phyloP scores from a whole-genome alignment of 2,113 vertebrate species.

The Dolichotis patagonum region DNA sequence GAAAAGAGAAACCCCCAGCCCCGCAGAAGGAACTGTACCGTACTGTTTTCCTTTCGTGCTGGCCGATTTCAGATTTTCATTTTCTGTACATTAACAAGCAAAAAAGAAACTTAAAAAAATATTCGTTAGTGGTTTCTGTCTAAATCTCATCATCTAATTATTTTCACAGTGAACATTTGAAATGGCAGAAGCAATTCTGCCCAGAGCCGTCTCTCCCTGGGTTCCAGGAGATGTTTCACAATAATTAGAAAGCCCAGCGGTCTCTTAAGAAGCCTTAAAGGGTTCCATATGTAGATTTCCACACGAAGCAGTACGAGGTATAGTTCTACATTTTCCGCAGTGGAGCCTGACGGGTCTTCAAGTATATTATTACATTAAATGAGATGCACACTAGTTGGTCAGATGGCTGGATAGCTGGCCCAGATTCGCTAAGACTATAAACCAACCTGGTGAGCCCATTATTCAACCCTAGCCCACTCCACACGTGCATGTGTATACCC shows the following conservation, averaged over 20 bases:
- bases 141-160: constrained; percentile 92
- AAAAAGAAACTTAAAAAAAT: constrained; percentile 85
- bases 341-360: constrained; percentile 86
- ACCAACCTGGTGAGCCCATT: constrained; percentile 24
- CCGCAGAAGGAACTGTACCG: constrained; percentile 81
- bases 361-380: constrained; percentile 88
- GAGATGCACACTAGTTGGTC: constrained; percentile 86
- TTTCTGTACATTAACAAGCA: constrained; percentile 83
- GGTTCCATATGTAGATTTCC: constrained; percentile 89
- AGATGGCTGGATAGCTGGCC: constrained; percentile 73
- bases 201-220: constrained; percentile 79
- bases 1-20: constrained; percentile 60
- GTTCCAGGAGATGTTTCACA: constrained; percentile 88
- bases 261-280: constrained; percentile 90
- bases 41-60: constrained; percentile 85
- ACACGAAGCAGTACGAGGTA: constrained; percentile 82
- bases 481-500: too few species aligned
- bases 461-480: neutral
- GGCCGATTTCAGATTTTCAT: constrained; percentile 84
- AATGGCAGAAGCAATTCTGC: constrained; percentile 88
- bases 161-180: constrained; percentile 89
- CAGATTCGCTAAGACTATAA: constrained; percentile 65
- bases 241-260: constrained; percentile 90
- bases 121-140: constrained; percentile 88
- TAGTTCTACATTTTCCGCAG: constrained; percentile 86